phyloP scores from a whole-genome alignment of 2,797 vertebrate genomes.

The Siniperca scherzeri region DNA sequence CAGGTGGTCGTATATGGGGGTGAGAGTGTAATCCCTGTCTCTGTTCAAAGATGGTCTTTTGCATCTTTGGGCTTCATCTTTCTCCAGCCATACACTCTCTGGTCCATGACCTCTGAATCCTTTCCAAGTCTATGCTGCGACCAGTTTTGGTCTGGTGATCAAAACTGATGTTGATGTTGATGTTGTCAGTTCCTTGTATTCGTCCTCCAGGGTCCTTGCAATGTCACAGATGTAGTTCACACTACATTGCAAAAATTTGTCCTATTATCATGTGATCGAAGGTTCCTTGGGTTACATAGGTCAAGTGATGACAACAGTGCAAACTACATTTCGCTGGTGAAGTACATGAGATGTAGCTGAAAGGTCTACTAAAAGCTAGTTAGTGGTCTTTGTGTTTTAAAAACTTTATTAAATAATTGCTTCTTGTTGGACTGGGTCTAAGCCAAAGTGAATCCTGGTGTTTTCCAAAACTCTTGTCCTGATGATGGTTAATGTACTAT shows the following conservation, averaged over 20 bases:
- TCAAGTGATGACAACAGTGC: neutral
- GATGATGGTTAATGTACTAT: neutral
- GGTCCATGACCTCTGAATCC: neutral
- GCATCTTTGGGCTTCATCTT: no score
- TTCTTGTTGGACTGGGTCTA: neutral
- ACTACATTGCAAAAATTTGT: no score
- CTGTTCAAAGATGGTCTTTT: neutral
- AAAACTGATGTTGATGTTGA: neutral
- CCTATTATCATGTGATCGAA: neutral
- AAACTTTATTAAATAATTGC: neutral
- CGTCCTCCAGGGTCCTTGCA: neutral
- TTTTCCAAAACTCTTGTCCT: neutral
- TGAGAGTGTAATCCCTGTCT: neutral
- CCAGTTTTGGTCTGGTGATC: neutral
- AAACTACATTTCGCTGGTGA: neutral
- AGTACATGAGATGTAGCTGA: neutral
- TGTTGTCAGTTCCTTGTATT: neutral
- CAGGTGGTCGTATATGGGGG: neutral
- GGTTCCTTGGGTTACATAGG: neutral
- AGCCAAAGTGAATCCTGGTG: neutral
- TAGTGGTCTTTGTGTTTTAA: neutral
- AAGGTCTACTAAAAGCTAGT: neutral
- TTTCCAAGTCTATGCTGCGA: neutral
- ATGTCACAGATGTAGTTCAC: neutral
- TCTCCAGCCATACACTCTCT: neutral